Base-by-base conservation (phyloP, 1,140 invertebrate genomes). In the Drosophila arizonae region DNA sequence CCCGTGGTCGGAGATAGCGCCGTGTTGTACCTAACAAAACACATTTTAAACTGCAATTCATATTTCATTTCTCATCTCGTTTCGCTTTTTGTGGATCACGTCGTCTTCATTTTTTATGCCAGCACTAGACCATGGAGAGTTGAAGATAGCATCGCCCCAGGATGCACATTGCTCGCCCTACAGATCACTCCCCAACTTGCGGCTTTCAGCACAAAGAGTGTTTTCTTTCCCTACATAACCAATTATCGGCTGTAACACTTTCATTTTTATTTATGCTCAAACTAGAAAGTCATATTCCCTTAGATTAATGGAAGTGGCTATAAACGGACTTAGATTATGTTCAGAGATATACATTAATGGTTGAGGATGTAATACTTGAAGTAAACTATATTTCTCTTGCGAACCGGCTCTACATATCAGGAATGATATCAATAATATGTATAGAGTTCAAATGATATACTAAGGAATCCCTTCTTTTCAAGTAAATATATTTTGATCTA, bases 81-180 rank as follows among this genome's bases (percentile, higher is more conserved):
- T 43, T 60, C 43, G 61, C 21, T 78, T 87, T 86, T 70, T 79
- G 79, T 76, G 54, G 33, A 86, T 86, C 82, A 86, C 50, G 64
- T 65, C 68, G 63, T 65, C 58, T 79, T 82, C 82, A 86, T 86
- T 86, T 86, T 76, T 86, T 87, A 82, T 66, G 11, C 46, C 56
- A 43, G 45, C 70, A 69, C 55, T 60, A 65, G 67, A 57, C 13
- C 39, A 58, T 62, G 63, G 75, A 75, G 81, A 86, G 82, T 54
- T 81, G 41, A 15, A 85, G 73, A 58, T 76, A 48, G n/a, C 33
- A 63, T 56, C 26, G 26, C 56, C 39, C 15, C 15, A 33, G 43
- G 57, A 60, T 21, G 28, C 43, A 4, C 45, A 30, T 13, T 30
- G 17, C 24, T 30, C n/a, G 45, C 28, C 10, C 10, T 46, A 0